Conservation (phyloP, 2,113 vertebrate species). For the Alouatta palliata region DNA sequence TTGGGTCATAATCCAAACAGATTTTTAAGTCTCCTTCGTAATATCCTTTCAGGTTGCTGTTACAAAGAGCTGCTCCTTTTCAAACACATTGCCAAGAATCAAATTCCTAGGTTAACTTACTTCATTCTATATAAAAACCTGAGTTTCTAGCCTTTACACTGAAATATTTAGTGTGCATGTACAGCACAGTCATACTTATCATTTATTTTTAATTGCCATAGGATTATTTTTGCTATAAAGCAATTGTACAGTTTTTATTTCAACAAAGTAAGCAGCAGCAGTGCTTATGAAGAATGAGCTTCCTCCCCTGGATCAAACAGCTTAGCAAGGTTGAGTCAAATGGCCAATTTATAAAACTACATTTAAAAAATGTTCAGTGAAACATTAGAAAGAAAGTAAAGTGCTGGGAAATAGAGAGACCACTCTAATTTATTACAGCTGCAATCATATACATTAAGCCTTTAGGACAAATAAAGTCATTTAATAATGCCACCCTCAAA, state of each 20-base stretch:
- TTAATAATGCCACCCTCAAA: neutral
- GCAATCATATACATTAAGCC: neutral
- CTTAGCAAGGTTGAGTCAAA: constrained; percentile 55
- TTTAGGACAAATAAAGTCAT: neutral
- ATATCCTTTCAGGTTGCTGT: neutral
- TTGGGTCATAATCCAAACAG: neutral
- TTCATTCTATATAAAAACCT: neutral
- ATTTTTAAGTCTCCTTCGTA: constrained; percentile 12
- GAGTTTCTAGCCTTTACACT: neutral
- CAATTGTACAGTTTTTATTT: constrained; percentile 49
- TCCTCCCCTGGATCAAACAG: constrained; percentile 38
- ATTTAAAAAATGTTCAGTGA: constrained; percentile 23
- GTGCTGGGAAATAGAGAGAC: neutral
- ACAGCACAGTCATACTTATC: constrained; percentile 3
- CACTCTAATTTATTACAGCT: neutral
- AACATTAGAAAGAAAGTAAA: constrained; percentile 29
- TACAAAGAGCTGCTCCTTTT: constrained; percentile 7
- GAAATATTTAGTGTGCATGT: constrained; percentile 45
- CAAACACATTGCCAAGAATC: neutral
- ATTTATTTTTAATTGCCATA: constrained; percentile 63
- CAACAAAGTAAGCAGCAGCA: constrained; percentile 57
- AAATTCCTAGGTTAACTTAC: constrained; percentile 34
- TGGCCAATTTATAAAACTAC: constrained; percentile 36
- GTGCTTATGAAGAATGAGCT: constrained; percentile 51
- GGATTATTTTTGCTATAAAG: constrained; percentile 42